Base-by-base conservation (phyloP, 2,797 vertebrate species). In the Gorsachius magnificus region DNA sequence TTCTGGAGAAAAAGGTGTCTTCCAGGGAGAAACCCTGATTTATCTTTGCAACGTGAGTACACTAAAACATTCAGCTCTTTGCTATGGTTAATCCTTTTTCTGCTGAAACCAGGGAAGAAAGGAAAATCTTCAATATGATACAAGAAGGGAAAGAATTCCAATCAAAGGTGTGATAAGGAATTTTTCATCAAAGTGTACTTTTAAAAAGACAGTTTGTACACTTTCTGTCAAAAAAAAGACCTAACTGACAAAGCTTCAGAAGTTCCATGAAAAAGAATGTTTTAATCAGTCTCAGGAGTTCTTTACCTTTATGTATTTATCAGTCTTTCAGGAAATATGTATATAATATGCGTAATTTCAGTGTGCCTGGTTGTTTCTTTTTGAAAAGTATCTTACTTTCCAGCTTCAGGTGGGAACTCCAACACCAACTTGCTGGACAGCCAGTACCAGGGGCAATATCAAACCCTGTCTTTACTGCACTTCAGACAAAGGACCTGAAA, bases 41-140 rank as follows among this genome's bases (percentile, higher is more conserved):
- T 82, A 21, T 17, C 7, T 54, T 26, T 70, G 5, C 19, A 68
- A 54, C 0, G 0, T 58, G 28, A 75, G 31, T 48, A n/a, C 6
- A 16, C 7, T 36, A 21, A 76, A 72, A 4, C 4, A 36, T 87
- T 82, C 51, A 74, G 5, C 6, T 36, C 11, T 41, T 72, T 72
- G 25, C 2, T 79, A 9, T 4, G 5, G 6, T 33, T 16, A 48
- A 9, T 70, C 11, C 1, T 63, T 76, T 89, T 90, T 45, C 45
- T 75, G 8, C 5, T 68, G 65, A 88, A 50, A 46, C 6, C 10
- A 74, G 20, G 13, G 6, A 66, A 65, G 6, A 5, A 74, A 74
- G 25, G 4, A 66, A 89, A 87, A 31, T 11, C 2, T 80, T 66
- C 16, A 63, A 7, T 38, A 26, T 8, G 2, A 36, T 10, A 38